Evolutionary conservation across 2,113 vertebrate species (phyloP).

Genomic region (Chlorodrepanis virens): DNA sequence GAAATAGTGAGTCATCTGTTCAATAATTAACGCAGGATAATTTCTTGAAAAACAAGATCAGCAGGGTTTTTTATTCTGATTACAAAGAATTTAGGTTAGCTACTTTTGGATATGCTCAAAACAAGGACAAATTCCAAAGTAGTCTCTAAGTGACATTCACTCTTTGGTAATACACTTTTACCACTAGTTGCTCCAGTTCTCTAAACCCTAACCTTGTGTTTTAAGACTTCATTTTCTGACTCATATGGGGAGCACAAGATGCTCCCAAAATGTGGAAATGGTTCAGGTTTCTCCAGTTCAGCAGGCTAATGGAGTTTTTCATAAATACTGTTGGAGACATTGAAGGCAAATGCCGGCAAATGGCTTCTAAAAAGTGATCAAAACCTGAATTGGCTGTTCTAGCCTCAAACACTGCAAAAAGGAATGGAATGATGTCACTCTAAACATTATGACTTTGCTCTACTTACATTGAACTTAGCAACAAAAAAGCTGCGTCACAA

Average conservation of each 20-base stretch:
- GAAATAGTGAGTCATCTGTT: slow-evolving; percentile 44
- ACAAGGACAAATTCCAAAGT: not conserved
- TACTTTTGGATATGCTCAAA: not conserved
- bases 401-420: not conserved
- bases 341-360: not conserved
- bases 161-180: not conserved
- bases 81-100: not conserved
- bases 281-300: not conserved
- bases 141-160: not conserved
- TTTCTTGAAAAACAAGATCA: slow-evolving; percentile 42
- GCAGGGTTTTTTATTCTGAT: not conserved
- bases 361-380: not conserved
- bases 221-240: not conserved
- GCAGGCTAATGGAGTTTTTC: not conserved
- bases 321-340: not conserved
- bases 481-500: not conserved
- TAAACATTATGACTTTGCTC: not conserved
- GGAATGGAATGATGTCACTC: not conserved
- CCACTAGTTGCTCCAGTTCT: not conserved
- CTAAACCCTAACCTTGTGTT: not conserved
- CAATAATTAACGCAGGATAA: slow-evolving; percentile 54
- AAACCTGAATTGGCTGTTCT: not conserved
- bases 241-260: not conserved
- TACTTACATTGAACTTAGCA: not conserved
- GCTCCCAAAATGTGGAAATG: not conserved